Evolutionary conservation across 2,797 vertebrate genomes (phyloP).

Genomic region (Hephaestus fuliginosus): DNA sequence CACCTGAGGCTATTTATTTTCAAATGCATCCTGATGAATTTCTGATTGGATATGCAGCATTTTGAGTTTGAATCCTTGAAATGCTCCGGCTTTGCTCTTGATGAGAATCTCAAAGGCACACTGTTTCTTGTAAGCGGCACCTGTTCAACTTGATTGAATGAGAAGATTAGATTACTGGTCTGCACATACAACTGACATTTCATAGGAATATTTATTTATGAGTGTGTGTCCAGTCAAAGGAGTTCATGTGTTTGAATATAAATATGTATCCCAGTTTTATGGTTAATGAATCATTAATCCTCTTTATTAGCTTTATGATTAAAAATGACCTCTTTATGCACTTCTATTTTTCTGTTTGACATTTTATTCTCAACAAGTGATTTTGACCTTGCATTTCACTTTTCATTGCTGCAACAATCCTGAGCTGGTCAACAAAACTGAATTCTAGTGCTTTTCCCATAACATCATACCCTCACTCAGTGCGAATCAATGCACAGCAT

Average conservation of each 20-base stretch:
- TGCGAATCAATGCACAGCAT: conserved; percentile 6
- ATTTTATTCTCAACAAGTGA: background rate
- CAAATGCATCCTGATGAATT: conserved; percentile 1
- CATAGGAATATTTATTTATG: background rate
- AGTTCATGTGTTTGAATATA: background rate
- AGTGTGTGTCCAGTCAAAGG: background rate
- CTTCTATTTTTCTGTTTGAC: background rate
- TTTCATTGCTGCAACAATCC: background rate
- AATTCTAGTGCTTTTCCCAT: background rate
- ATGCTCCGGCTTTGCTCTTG: background rate
- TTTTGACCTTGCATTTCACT: background rate
- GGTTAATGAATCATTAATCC: background rate
- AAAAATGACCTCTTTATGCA: background rate
- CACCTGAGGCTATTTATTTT: background rate
- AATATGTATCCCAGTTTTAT: background rate
- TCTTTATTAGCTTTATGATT: background rate
- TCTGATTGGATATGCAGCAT: background rate
- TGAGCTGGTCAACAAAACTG: background rate
- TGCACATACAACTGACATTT: background rate
- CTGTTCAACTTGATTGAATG: background rate
- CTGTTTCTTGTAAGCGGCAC: background rate
- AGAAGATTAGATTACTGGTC: background rate
- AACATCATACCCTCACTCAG: background rate
- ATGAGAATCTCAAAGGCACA: conserved; percentile 2
- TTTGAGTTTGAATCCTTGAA: background rate